These are phyloP conservation scores for human DNA, from an alignment of 2,113 vertebrate species.

Conservation along the genomic window DNA sequence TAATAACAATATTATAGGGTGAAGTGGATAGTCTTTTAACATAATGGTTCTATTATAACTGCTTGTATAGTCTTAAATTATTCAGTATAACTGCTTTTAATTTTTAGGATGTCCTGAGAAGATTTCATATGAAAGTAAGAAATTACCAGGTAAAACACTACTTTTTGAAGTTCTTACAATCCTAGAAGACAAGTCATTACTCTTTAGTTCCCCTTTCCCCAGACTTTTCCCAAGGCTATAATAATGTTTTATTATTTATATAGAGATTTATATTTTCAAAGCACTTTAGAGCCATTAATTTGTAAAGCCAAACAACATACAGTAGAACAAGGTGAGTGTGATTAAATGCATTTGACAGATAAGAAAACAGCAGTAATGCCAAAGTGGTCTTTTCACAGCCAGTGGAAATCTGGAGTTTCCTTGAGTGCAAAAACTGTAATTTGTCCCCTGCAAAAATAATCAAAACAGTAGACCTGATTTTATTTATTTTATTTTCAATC, in stretches of 20 bases:
- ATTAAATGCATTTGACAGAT: slow-evolving; percentile 71
- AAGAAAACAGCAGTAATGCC: slow-evolving; percentile 41
- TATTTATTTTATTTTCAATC: background rate
- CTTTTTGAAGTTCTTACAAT: slow-evolving; percentile 44
- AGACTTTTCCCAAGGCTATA: slow-evolving; percentile 58
- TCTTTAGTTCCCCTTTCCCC: background rate
- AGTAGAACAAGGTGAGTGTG: slow-evolving; percentile 64
- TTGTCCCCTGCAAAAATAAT: background rate
- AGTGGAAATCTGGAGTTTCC: background rate
- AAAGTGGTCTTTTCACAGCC: background rate
- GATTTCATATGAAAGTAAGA: slow-evolving; percentile 45
- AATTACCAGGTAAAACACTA: background rate
- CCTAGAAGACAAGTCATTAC: slow-evolving; percentile 42
- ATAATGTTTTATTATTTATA: slow-evolving; percentile 72
- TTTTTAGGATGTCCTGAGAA: background rate
- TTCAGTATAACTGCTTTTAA: background rate
- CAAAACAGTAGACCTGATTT: background rate
- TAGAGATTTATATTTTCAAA: slow-evolving; percentile 74
- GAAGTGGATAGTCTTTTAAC: background rate
- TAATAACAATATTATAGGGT: background rate
- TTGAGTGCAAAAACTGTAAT: background rate
- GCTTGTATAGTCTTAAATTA: slow-evolving; percentile 2
- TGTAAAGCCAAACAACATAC: slow-evolving; percentile 66
- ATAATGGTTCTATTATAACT: background rate
- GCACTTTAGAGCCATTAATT: slow-evolving; percentile 70